Percentiles rank a stretch among this genome's conserved stretches.
Conservation (phyloP, 2,113 vertebrate genomes). For the Mus musculus region GRCm39 chr16:8880501-8881000, state of each 20-base stretch:
- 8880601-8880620: neutral
- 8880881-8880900: neutral
- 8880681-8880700: too few species aligned
- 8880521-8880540: fast-evolving
- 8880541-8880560: neutral
- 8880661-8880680: neutral
- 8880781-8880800: neutral
- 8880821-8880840: neutral
- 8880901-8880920: neutral
- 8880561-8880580: neutral
- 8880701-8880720: neutral
- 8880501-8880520: neutral
- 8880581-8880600: neutral
- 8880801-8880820: neutral
- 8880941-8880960: too few species aligned
- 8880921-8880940: too few species aligned
- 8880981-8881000: neutral
- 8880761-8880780: neutral
- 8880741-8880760: neutral
- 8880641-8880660: neutral
- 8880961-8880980: neutral
- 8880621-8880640: neutral
- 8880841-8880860: neutral
- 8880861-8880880: neutral
- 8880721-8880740: neutral